These are phyloP conservation scores for Garra rufa DNA, from an alignment of 2,113 vertebrate genomes.

Conservation along the genomic window DNA sequence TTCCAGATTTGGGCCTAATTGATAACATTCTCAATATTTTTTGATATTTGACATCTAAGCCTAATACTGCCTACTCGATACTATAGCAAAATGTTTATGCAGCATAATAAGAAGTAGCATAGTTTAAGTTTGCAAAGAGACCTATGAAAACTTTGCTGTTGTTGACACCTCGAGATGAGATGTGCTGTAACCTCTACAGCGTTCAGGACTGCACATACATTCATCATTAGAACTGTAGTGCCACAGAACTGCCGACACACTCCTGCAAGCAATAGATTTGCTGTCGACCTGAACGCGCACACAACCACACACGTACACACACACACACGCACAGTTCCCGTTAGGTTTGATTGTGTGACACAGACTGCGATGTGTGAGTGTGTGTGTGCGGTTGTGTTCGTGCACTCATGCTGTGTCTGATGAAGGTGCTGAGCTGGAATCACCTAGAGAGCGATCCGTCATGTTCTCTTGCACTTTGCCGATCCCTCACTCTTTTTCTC, in stretches of 20 bases:
- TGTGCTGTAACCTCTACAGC: conserved; percentile 12
- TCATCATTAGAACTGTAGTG: conserved; percentile 23
- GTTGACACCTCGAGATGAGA: not conserved
- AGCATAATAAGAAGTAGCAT: not conserved
- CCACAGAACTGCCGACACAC: conserved; percentile 16
- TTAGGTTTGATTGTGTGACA: conserved; percentile 31
- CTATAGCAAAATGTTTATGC: not conserved
- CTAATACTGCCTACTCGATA: not conserved
- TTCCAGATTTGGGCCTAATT: conserved; percentile 26
- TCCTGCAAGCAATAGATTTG: conserved; percentile 20
- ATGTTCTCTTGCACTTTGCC: conserved; percentile 17
- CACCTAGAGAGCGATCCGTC: conserved; percentile 28
- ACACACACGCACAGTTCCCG: conserved; percentile 49
- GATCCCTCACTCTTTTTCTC: conserved; percentile 11
- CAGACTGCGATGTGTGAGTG: not conserved
- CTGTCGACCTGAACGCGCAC: conserved; percentile 54
- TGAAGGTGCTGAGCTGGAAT: conserved; percentile 25
- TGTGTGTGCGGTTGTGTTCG: not conserved
- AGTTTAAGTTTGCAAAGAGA: not conserved
- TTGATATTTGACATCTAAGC: not conserved
- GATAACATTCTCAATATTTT: not conserved
- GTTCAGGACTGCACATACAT: conserved; percentile 9
- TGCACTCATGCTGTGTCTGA: not conserved
- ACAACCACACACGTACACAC: conserved; percentile 60
- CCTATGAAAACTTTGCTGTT: not conserved